These are phyloP conservation scores for Unio delphinus DNA, from an alignment of 2,888 invertebrate species.

Conservation along the genomic window DNA sequence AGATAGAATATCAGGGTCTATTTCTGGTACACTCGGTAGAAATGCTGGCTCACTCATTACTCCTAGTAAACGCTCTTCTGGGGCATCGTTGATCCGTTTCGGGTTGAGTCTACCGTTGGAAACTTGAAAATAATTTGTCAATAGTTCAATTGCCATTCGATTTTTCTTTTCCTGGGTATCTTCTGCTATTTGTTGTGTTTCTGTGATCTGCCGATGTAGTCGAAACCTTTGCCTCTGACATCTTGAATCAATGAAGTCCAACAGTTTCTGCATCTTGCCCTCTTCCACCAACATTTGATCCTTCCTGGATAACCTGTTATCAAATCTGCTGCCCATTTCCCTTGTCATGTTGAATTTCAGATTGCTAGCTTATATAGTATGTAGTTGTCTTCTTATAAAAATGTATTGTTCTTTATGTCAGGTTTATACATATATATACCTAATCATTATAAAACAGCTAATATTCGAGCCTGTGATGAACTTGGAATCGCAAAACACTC, in stretches of 20 bases:
- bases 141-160: constrained; percentile 28
- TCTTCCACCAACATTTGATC: constrained; percentile 18
- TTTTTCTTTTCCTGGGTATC: constrained; percentile 31
- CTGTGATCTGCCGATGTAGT: constrained; percentile 29
- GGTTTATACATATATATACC: too few relatives aligned
- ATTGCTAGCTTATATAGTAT: too few relatives aligned
- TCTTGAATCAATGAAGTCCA: constrained; percentile 33
- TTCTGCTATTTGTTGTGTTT: constrained; percentile 31
- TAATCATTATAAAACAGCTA: too few relatives aligned
- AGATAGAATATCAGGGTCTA: constrained; percentile 31
- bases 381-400: too few relatives aligned
- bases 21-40: constrained; percentile 31
- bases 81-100: constrained; percentile 18
- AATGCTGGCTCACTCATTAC: constrained; percentile 33
- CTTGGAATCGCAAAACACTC: too few relatives aligned
- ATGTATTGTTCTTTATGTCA: too few relatives aligned
- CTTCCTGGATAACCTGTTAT: too few relatives aligned
- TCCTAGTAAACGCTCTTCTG: constrained; percentile 31
- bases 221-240: constrained; percentile 29
- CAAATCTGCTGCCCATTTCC: too few relatives aligned
- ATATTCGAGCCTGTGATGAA: too few relatives aligned
- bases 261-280: constrained; percentile 25
- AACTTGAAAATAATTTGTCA: constrained; percentile 37
- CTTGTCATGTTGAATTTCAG: too few relatives aligned
- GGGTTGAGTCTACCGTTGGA: constrained; percentile 26